These are phyloP conservation scores for Mormyrus iriodes DNA, from an alignment of 2,113 vertebrate genomes.

Conservation along the genomic window DNA sequence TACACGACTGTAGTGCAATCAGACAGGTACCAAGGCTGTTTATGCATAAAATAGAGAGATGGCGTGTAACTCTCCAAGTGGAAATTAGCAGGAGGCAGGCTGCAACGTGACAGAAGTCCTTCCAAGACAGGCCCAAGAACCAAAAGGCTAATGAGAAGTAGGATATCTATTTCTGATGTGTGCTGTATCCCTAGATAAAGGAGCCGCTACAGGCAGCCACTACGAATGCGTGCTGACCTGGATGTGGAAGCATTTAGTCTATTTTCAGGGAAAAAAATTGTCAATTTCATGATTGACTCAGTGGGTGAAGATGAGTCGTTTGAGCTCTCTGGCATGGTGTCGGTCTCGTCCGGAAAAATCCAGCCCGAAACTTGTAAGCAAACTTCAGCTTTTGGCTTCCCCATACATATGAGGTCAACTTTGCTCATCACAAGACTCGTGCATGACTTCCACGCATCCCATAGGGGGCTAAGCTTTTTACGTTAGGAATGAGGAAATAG, in stretches of 20 bases:
- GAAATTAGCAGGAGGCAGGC: not conserved
- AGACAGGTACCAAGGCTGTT: not conserved
- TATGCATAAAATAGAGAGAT: not conserved
- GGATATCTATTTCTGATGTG: conserved; percentile 12
- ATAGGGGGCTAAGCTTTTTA: not conserved
- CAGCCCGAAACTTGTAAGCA: not conserved
- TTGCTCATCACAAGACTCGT: not conserved
- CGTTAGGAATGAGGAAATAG: not conserved
- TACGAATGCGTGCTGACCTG: not conserved
- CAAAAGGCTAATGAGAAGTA: not conserved
- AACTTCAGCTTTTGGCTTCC: not conserved
- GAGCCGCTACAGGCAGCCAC: not conserved
- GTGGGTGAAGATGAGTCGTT: not conserved
- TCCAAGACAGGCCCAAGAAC: not conserved
- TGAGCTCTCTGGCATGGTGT: not conserved
- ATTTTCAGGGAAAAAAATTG: not conserved
- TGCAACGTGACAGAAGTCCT: not conserved
- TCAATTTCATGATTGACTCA: not conserved
- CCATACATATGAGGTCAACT: not conserved
- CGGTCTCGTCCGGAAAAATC: not conserved
- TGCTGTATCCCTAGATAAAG: conserved; percentile 8
- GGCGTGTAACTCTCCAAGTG: not conserved
- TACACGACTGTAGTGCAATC: not conserved
- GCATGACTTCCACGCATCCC: not conserved
- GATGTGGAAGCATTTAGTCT: not conserved